phyloP scores from a whole-genome alignment of 2,888 invertebrate species.

The Parthenolecanium corni region DNA sequence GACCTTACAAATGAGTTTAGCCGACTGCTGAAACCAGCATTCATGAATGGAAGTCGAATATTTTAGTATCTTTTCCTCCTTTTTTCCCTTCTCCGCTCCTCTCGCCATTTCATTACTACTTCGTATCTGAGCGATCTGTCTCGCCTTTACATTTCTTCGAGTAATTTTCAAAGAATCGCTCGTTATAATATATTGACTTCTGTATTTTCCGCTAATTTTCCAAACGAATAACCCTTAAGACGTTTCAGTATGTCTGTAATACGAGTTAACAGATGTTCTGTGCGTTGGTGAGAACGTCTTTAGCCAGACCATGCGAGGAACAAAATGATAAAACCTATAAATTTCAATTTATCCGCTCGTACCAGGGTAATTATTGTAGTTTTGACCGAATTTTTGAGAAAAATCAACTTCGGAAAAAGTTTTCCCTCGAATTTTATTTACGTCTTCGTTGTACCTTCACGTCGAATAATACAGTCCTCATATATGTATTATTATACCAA shows the following conservation, averaged over 20 bases:
- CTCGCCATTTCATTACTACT: not conserved
- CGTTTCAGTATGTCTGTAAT: not conserved
- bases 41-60: constrained; percentile 3
- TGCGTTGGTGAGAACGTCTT: not conserved
- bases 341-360: too few relatives aligned
- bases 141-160: not conserved
- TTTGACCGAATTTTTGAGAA: too few relatives aligned
- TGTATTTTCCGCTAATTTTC: constrained; percentile 21
- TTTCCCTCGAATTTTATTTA: too few relatives aligned
- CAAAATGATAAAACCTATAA: not conserved
- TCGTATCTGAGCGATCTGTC: too few relatives aligned
- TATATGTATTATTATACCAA: too few relatives aligned
- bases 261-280: constrained; percentile 11
- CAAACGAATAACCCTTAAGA: constrained; percentile 19
- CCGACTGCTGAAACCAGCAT: not conserved
- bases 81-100: too few relatives aligned
- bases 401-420: too few relatives aligned
- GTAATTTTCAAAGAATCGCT: not conserved
- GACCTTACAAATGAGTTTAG: not conserved
- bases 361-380: too few relatives aligned
- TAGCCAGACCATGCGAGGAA: not conserved
- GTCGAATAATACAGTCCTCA: too few relatives aligned
- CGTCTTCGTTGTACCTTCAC: too few relatives aligned
- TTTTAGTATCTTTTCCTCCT: not conserved
- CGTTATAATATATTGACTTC: constrained; percentile 21